phyloP scores from a whole-genome alignment of 2,888 invertebrate species.

The Fragum whitleyi region DNA sequence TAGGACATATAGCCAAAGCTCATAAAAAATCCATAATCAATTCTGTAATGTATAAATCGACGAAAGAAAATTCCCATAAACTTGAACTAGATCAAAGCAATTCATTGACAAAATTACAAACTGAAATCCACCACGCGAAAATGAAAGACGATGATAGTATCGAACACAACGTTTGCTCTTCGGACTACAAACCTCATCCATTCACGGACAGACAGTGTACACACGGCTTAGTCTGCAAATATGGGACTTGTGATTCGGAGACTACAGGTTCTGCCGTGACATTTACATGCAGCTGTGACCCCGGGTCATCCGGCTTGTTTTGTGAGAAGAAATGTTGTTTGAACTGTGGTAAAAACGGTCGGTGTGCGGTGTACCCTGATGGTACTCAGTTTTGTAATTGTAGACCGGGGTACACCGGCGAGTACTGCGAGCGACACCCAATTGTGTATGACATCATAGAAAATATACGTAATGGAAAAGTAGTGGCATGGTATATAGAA shows the following conservation, averaged over 20 bases:
- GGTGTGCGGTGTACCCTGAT: constrained; percentile 38
- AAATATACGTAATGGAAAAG: background rate
- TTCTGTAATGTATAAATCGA: background rate
- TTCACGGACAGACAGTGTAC: constrained; percentile 40
- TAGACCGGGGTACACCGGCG: constrained; percentile 34
- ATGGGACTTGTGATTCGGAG: constrained; percentile 19
- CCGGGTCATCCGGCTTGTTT: constrained; percentile 46
- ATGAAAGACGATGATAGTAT: constrained; percentile 7
- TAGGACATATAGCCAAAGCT: background rate
- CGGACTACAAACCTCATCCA: constrained; percentile 30
- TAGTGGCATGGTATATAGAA: background rate
- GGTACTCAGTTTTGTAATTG: constrained; percentile 49
- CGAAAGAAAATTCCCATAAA: too few species aligned
- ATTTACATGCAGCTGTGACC: constrained; percentile 44
- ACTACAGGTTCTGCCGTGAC: background rate
- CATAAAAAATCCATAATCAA: background rate
- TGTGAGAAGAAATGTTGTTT: constrained; percentile 58
- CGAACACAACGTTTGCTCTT: constrained; percentile 30
- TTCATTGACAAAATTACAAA: background rate
- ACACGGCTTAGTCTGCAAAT: constrained; percentile 32
- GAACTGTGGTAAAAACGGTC: constrained; percentile 50
- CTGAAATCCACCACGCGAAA: background rate
- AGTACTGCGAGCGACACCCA: constrained; percentile 31
- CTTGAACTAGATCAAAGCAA: background rate
- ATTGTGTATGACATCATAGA: background rate